Conservation (phyloP, 2,113 vertebrate genomes). For the Oncorhynchus kisutch region DNA sequence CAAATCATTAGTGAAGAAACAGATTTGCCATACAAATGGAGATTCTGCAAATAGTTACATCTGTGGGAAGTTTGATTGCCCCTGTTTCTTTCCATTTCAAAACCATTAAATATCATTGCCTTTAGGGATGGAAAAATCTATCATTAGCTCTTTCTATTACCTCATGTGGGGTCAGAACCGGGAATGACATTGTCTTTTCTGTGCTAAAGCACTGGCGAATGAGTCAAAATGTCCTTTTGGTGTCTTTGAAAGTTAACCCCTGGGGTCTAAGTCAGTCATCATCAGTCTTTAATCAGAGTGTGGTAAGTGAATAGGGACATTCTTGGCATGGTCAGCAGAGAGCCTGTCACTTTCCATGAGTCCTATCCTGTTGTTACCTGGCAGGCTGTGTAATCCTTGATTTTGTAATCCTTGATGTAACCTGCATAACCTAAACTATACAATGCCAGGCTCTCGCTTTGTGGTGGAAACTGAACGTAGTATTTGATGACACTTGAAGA, state of each 20-base stretch:
- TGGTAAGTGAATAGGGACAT: constrained; percentile 24
- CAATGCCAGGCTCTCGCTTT: background rate
- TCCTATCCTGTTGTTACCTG: constrained; percentile 23
- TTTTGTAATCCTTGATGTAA: constrained; percentile 15
- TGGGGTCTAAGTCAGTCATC: constrained; percentile 49
- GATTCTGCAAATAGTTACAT: too few species aligned
- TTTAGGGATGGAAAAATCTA: background rate
- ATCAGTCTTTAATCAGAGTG: constrained; percentile 42
- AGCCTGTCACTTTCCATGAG: constrained; percentile 40
- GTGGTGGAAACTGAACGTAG: background rate
- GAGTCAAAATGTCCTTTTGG: constrained; percentile 76
- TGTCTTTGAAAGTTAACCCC: constrained; percentile 41
- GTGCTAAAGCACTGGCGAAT: constrained; percentile 50
- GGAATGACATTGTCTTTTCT: constrained; percentile 28
- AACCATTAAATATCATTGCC: background rate
- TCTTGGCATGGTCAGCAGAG: constrained; percentile 45
- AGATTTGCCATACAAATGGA: background rate
- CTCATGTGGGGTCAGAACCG: constrained; percentile 18
- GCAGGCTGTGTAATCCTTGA: background rate
- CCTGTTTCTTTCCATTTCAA: background rate
- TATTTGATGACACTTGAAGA: background rate
- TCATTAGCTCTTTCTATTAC: background rate
- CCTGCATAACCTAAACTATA: background rate
- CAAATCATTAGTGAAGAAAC: background rate
- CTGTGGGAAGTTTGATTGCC: background rate